phyloP scores from a whole-genome alignment of 2,888 invertebrate genomes.

The Andricus quercusramuli region DNA sequence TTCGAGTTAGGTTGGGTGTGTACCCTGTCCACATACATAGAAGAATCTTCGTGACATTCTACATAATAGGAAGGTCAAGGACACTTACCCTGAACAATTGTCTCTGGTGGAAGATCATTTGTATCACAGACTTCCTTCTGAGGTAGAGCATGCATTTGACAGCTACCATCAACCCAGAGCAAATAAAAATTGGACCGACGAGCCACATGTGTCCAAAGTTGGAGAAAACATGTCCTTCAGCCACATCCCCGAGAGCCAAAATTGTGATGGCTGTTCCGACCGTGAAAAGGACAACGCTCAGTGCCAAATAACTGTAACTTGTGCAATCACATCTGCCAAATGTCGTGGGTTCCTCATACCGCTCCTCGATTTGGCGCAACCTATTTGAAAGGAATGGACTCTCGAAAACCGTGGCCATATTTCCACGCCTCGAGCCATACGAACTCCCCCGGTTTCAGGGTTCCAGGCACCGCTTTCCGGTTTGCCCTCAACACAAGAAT shows the following conservation, averaged over 20 bases:
- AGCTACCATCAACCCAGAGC: constrained; percentile 85
- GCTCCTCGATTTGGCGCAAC: constrained; percentile 82
- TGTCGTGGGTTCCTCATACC: constrained; percentile 81
- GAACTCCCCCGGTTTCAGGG: constrained; percentile 4
- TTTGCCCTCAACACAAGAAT: neutral
- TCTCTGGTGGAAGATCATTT: constrained; percentile 83
- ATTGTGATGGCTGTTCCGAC: constrained; percentile 84
- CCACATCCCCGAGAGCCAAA: constrained; percentile 82
- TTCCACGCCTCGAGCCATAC: constrained; percentile 57
- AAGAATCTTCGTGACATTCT: constrained; percentile 9
- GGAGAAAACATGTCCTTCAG: constrained; percentile 82
- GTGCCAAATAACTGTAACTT: constrained; percentile 83
- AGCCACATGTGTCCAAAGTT: constrained; percentile 86
- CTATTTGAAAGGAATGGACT: constrained; percentile 83
- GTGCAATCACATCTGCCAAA: constrained; percentile 85
- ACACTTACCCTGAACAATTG: constrained; percentile 82
- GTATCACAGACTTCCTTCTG: constrained; percentile 84
- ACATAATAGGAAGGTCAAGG: constrained; percentile 28
- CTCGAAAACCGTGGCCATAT: constrained; percentile 84
- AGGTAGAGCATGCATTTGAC: constrained; percentile 85
- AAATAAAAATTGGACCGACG: constrained; percentile 84
- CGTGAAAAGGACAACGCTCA: constrained; percentile 83
- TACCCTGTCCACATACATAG: neutral
- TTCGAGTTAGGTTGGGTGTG: neutral
- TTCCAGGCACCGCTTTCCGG: neutral